phyloP scores from a whole-genome alignment of 64 coral and sea anemone genomes.

The Pocillopora verrucosa region DNA sequence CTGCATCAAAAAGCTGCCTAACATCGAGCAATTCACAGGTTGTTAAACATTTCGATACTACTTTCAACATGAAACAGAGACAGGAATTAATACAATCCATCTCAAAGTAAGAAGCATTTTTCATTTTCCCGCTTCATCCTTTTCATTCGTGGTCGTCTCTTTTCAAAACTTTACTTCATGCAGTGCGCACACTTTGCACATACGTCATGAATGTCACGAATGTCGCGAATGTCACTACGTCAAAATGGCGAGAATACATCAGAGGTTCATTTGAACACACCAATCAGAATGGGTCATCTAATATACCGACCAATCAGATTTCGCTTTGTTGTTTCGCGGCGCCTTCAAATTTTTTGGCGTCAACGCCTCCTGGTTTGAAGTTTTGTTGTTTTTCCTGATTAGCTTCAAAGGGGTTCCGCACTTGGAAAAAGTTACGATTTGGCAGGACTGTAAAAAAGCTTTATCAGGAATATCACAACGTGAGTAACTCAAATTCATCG shows the following conservation, averaged over 20 bases:
- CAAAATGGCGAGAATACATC: slow-evolving; percentile 22
- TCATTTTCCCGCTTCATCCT: neutral
- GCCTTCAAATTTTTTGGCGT: neutral
- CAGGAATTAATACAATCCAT: too few relatives aligned
- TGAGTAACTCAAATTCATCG: neutral
- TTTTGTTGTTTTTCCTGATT: neutral
- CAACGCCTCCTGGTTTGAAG: neutral
- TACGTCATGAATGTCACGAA: neutral
- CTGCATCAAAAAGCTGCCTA: too few relatives aligned
- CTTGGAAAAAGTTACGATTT: neutral
- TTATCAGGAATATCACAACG: neutral
- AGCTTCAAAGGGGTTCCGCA: neutral
- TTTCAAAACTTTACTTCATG: neutral
- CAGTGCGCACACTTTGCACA: neutral
- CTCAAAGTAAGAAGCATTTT: too few relatives aligned
- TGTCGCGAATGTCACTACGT: too few relatives aligned
- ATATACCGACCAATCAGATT: slow-evolving; percentile 8
- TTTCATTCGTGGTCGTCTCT: neutral
- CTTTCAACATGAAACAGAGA: too few relatives aligned
- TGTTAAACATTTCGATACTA: too few relatives aligned
- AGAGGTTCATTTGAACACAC: neutral
- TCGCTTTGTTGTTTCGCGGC: neutral
- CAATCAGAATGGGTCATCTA: neutral
- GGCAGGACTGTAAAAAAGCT: neutral
- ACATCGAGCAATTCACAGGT: too few relatives aligned